Evolutionary conservation across 2,888 invertebrate species (phyloP).

Genomic region (Ennomos erosarius): DNA sequence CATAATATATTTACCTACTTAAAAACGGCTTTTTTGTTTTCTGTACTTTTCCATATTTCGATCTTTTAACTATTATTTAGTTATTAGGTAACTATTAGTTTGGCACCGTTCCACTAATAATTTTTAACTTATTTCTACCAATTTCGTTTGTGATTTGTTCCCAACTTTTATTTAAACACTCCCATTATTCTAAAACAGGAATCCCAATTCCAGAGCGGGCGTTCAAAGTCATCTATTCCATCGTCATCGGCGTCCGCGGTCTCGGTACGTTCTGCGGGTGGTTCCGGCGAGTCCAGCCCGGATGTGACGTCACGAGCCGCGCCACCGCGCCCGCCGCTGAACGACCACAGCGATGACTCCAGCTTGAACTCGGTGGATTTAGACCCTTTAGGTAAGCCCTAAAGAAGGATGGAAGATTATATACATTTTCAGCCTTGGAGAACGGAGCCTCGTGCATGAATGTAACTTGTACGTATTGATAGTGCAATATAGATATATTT

Average conservation of each 20-base stretch:
- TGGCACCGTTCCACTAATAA: no score
- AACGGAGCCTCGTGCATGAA: no score
- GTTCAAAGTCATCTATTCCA: conserved; percentile 84
- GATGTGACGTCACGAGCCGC: conserved; percentile 83
- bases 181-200: conserved; percentile 18
- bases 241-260: conserved; percentile 80
- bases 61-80: no score
- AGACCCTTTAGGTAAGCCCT: conserved; percentile 87
- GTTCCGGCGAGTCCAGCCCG: conserved; percentile 79
- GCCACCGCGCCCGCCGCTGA: conserved; percentile 73
- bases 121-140: no score
- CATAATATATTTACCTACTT: no score
- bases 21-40: no score
- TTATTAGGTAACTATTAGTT: no score
- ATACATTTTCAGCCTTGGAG: no score
- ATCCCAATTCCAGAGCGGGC: conserved; percentile 82
- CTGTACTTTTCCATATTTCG: no score
- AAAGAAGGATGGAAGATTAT: no score
- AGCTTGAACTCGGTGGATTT: conserved; percentile 96
- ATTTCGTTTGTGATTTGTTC: conserved; percentile 1
- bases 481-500: no score
- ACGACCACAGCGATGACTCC: conserved; percentile 92
- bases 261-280: conserved; percentile 79
- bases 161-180: conserved; percentile 9
- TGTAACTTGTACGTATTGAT: no score